Evolutionary conservation across 1,140 invertebrate genomes (phyloP).

Genomic region (Asobara japonica): DNA sequence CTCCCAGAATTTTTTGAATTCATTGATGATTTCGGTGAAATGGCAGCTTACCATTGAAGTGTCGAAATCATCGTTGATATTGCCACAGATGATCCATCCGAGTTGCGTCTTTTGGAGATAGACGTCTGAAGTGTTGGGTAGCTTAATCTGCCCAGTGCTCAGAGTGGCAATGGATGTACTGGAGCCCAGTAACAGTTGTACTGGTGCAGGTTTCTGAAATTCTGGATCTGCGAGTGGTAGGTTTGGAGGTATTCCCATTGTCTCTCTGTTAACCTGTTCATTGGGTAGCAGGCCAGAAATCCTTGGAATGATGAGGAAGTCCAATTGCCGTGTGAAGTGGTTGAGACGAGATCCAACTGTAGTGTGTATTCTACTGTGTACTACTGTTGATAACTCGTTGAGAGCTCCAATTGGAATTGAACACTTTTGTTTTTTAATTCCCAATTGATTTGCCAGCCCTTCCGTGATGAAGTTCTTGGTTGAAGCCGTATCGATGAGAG

Average conservation of each 20-base stretch:
- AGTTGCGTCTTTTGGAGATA: conserved; percentile 28
- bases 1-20: conserved; percentile 33
- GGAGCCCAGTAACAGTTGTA: conserved; percentile 38
- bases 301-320: conserved; percentile 29
- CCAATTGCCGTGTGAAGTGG: conserved; percentile 25
- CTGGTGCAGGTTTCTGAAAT: conserved; percentile 28
- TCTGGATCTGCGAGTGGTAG: conserved; percentile 35
- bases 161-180: conserved; percentile 38
- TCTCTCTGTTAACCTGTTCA: conserved; percentile 24
- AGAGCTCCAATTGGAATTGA: neutral
- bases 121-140: conserved; percentile 15
- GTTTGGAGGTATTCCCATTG: conserved; percentile 33
- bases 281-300: conserved; percentile 26
- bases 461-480: neutral
- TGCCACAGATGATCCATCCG: conserved; percentile 32
- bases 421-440: neutral
- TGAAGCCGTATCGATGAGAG: neutral
- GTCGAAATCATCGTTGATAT: neutral
- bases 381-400: neutral
- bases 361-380: neutral
- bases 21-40: conserved; percentile 7
- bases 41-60: conserved; percentile 2
- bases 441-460: neutral
- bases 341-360: conserved; percentile 11
- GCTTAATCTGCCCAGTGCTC: conserved; percentile 35